These are phyloP conservation scores for Adineta ricciae DNA, from an alignment of 2,888 invertebrate genomes.

Conservation along the genomic window DNA sequence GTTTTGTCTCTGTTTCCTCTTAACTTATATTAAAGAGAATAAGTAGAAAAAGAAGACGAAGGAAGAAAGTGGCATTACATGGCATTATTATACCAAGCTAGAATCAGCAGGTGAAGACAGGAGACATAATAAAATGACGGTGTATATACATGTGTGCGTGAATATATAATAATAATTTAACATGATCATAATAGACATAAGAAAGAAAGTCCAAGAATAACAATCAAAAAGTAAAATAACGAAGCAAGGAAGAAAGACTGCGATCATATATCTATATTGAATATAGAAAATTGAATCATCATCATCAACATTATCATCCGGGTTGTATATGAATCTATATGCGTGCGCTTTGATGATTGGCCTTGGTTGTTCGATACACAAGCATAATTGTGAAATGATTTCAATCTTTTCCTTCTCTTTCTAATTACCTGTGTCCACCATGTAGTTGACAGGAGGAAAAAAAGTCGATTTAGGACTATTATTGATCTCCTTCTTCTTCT, in stretches of 20 bases:
- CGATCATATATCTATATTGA: not conserved
- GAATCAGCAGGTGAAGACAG: not conserved
- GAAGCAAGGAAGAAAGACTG: not conserved
- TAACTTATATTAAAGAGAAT: not conserved
- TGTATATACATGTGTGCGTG: not conserved
- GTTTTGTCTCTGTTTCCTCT: slow-evolving; percentile 15
- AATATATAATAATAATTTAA: not conserved
- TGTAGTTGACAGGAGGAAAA: not conserved
- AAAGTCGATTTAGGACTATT: slow-evolving; percentile 9
- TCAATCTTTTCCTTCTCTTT: not conserved
- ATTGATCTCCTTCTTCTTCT: not conserved
- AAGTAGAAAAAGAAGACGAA: slow-evolving; percentile 7
- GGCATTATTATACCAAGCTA: not conserved
- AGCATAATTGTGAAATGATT: not conserved
- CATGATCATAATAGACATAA: not conserved
- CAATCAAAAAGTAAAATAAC: not conserved
- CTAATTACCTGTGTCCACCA: slow-evolving; percentile 13
- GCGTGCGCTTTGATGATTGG: not conserved
- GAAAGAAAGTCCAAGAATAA: not conserved
- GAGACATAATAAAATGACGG: not conserved
- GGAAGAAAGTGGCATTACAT: not conserved
- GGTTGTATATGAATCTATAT: not conserved
- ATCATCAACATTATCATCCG: slow-evolving; percentile 4
- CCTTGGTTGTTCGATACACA: not conserved
- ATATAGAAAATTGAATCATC: slow-evolving; percentile 5